phyloP scores from a whole-genome alignment of 1,140 invertebrate genomes.

The Orchestia grillus region DNA sequence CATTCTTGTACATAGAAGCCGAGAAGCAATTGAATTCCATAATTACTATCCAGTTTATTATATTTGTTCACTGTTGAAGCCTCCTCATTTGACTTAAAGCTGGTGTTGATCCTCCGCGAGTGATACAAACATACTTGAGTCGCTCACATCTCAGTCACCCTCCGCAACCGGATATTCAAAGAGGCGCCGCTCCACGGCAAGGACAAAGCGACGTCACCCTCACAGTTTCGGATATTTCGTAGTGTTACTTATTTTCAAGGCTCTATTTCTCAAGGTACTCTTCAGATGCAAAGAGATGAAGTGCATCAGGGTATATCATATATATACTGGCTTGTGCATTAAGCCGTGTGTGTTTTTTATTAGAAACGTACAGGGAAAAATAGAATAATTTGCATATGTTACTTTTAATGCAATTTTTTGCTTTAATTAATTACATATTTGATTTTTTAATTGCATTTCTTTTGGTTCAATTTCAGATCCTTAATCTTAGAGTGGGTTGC shows the following conservation, averaged over 20 bases:
- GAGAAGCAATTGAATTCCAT: neutral
- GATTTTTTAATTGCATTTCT: too few relatives aligned
- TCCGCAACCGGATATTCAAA: neutral
- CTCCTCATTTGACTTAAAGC: neutral
- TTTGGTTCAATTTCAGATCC: too few relatives aligned
- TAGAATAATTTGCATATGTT: too few relatives aligned
- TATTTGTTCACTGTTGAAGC: neutral
- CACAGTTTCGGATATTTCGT: neutral
- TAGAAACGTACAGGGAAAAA: too few relatives aligned
- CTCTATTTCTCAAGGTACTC: neutral
- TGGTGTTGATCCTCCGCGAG: neutral
- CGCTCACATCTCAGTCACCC: neutral
- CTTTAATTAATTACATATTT: too few relatives aligned
- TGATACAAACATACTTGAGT: neutral
- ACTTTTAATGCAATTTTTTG: too few relatives aligned
- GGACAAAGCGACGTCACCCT: neutral
- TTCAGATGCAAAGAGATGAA: neutral
- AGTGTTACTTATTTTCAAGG: neutral
- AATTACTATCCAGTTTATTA: neutral
- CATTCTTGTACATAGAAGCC: neutral
- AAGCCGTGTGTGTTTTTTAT: too few relatives aligned
- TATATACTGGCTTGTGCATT: too few relatives aligned
- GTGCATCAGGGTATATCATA: neutral
- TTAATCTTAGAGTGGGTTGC: too few relatives aligned
- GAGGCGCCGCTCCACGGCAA: neutral